These are phyloP conservation scores for human (Homo sapiens) DNA, from an alignment of 2,113 vertebrate species.

Conservation along the genomic window DNA sequence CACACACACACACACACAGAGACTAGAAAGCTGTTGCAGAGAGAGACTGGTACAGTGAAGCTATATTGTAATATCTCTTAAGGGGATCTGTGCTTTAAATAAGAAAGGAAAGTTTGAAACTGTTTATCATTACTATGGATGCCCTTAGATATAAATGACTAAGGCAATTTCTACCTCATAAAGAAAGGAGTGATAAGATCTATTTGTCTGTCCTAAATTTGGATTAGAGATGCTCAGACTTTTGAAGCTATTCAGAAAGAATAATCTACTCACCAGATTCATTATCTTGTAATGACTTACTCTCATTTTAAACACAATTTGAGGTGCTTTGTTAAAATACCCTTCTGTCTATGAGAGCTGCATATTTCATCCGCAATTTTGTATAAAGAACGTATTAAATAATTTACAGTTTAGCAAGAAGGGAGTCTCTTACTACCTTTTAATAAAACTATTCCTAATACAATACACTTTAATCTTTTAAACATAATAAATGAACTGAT, in stretches of 20 bases:
- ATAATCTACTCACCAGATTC: neutral
- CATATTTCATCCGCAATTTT: neutral
- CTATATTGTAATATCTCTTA: neutral
- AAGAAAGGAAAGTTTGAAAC: neutral
- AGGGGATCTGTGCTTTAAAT: neutral
- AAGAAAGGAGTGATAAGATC: neutral
- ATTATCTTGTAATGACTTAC: neutral
- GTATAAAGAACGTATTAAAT: neutral
- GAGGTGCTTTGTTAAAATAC: neutral
- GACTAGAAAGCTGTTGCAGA: neutral
- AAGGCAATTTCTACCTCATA: neutral
- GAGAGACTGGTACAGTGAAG: neutral
- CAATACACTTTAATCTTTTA: neutral
- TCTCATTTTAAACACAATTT: neutral
- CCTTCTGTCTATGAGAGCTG: neutral
- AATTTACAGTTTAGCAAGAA: neutral
- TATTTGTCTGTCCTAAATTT: neutral
- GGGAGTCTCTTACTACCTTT: neutral
- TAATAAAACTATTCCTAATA: neutral
- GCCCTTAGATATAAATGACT: neutral
- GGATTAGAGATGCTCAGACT: neutral
- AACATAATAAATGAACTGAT: neutral
- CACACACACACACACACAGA: no score
- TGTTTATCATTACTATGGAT: neutral
- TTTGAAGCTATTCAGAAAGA: neutral